These are phyloP conservation scores for Seriola aureovittata DNA, from an alignment of 2,113 vertebrate species.

Conservation along the genomic window DNA sequence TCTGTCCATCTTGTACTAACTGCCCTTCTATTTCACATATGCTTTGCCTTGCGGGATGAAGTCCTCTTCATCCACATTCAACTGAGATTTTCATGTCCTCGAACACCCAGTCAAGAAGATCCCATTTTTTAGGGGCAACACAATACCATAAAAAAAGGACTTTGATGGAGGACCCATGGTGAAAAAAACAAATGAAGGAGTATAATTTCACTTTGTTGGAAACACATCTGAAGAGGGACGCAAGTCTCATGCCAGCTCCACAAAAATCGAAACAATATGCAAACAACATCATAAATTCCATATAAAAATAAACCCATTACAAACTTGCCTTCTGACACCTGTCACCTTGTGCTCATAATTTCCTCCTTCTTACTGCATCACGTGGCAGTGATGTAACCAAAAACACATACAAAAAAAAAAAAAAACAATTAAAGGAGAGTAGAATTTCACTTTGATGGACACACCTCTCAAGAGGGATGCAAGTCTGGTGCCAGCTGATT, in stretches of 20 bases:
- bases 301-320: too few species aligned
- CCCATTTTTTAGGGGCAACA: neutral
- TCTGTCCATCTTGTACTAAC: constrained; percentile 62
- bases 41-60: constrained; percentile 12
- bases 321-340: too few species aligned
- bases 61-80: neutral
- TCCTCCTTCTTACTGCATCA: too few species aligned
- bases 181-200: neutral
- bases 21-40: constrained; percentile 10
- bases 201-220: constrained; percentile 14
- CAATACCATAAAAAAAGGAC: neutral
- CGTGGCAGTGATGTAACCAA: too few species aligned
- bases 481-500: neutral
- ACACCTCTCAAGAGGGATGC: neutral
- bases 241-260: too few species aligned
- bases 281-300: too few species aligned
- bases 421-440: neutral
- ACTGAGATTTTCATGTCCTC: neutral
- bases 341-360: too few species aligned
- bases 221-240: too few species aligned
- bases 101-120: neutral
- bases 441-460: constrained; percentile 13
- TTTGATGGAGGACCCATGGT: neutral
- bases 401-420: neutral
- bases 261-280: too few species aligned